Evolutionary conservation across 2,797 vertebrate species (phyloP).

Genomic region (Hemibagrus guttatus): DNA sequence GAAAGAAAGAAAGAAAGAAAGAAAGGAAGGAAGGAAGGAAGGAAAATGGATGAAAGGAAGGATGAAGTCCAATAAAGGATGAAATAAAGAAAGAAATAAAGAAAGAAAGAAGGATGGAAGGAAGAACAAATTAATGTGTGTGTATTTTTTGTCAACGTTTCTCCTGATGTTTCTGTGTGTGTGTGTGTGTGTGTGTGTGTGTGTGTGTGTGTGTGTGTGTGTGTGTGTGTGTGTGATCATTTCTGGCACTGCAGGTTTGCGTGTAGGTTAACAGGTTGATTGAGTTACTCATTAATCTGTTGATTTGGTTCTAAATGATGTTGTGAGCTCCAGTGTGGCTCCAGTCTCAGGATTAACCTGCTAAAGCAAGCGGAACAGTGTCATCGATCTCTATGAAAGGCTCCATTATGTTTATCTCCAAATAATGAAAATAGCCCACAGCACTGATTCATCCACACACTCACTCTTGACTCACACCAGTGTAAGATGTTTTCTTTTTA

Average conservation of each 20-base stretch:
- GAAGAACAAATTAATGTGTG: no score
- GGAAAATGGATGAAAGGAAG: no score
- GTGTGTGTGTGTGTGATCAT: not conserved
- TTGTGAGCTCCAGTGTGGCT: not conserved
- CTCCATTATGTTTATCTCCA: constrained; percentile 32
- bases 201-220: no score
- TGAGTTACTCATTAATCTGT: constrained; percentile 13
- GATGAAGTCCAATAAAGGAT: no score
- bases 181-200: no score
- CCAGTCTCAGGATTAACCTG: not conserved
- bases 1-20: no score
- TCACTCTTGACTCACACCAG: constrained; percentile 14
- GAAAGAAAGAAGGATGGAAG: no score
- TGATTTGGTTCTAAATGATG: constrained; percentile 14
- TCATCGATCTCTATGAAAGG: constrained; percentile 21
- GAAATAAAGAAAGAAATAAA: no score
- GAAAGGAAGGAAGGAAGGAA: no score
- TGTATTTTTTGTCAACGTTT: no score
- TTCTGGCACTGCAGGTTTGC: not conserved
- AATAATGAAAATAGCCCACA: constrained; percentile 28
- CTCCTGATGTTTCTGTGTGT: no score
- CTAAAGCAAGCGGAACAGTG: constrained; percentile 1
- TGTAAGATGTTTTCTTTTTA: constrained; percentile 5
- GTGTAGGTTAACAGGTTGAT: constrained; percentile 2
- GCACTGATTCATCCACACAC: constrained; percentile 11